These are phyloP conservation scores for Trachelus iudaicus DNA, from an alignment of 2,888 invertebrate species.

Conservation along the genomic window DNA sequence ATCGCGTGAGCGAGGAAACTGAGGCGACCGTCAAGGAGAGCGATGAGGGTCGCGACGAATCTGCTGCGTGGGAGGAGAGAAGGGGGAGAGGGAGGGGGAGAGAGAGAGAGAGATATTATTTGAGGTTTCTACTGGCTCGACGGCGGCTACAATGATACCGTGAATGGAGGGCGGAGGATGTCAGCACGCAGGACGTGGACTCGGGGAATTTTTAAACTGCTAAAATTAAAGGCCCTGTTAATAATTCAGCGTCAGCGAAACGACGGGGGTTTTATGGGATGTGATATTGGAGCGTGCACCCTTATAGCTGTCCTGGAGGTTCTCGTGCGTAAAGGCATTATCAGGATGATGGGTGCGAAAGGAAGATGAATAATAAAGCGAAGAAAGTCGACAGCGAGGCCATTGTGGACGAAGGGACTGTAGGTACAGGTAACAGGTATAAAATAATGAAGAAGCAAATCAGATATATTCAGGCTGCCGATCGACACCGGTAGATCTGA, in stretches of 20 bases:
- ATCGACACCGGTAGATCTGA: too few relatives aligned
- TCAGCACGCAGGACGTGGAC: too few relatives aligned
- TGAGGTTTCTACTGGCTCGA: neutral
- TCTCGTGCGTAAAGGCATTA: constrained; percentile 2
- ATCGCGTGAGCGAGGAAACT: too few relatives aligned
- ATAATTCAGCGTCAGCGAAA: constrained; percentile 3
- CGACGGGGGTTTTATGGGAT: constrained; percentile 3
- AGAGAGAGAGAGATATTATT: neutral
- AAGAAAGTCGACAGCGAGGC: too few relatives aligned
- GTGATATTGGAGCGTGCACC: neutral
- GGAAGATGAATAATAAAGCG: too few relatives aligned
- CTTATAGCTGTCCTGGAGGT: neutral
- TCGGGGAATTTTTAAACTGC: neutral
- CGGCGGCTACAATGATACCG: too few relatives aligned
- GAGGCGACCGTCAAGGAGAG: too few relatives aligned
- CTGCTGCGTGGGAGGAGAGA: neutral
- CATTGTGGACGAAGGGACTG: too few relatives aligned
- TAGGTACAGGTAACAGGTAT: too few relatives aligned
- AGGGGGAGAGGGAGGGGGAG: neutral
- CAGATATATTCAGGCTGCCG: too few relatives aligned
- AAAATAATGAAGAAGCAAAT: too few relatives aligned
- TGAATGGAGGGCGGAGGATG: neutral
- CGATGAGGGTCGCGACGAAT: too few relatives aligned
- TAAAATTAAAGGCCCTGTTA: constrained; percentile 1
- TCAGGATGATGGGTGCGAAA: neutral